phyloP scores from a whole-genome alignment of 2,888 invertebrate genomes.

The Drosophila paranaensis region DNA sequence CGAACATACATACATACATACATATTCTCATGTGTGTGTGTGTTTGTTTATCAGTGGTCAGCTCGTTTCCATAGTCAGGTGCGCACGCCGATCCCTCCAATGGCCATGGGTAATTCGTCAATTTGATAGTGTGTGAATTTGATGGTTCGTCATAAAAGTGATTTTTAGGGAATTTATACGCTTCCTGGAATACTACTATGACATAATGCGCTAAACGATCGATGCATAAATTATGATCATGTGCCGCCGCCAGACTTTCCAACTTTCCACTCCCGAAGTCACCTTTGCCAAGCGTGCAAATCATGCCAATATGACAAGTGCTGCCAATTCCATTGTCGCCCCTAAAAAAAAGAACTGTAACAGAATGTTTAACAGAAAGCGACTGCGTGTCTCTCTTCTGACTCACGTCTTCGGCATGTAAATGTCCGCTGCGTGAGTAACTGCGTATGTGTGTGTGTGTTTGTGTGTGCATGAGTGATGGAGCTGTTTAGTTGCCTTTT shows the following conservation, averaged over 20 bases:
- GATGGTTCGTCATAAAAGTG: slow-evolving; percentile 69
- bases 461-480: slow-evolving; percentile 49
- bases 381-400: slow-evolving; percentile 49
- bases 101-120: slow-evolving; percentile 19
- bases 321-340: slow-evolving; percentile 22
- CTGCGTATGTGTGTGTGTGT: slow-evolving; percentile 15
- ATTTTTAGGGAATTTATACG: slow-evolving; percentile 47
- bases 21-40: neutral
- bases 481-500: slow-evolving; percentile 50
- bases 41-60: slow-evolving; percentile 47
- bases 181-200: slow-evolving; percentile 66
- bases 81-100: slow-evolving; percentile 47
- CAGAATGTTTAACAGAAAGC: slow-evolving; percentile 38
- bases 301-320: slow-evolving; percentile 31
- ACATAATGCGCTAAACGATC: slow-evolving; percentile 58
- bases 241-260: slow-evolving; percentile 7
- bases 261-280: slow-evolving; percentile 9
- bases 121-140: slow-evolving; percentile 55
- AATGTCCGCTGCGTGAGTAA: slow-evolving; percentile 55
- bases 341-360: slow-evolving; percentile 44
- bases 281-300: slow-evolving; percentile 35
- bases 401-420: slow-evolving; percentile 75
- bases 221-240: slow-evolving; percentile 63
- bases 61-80: slow-evolving; percentile 69
- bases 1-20: neutral